Conservation (phyloP, 2,888 invertebrate genomes). For the Kuschelorhynchus macadamiae region DNA sequence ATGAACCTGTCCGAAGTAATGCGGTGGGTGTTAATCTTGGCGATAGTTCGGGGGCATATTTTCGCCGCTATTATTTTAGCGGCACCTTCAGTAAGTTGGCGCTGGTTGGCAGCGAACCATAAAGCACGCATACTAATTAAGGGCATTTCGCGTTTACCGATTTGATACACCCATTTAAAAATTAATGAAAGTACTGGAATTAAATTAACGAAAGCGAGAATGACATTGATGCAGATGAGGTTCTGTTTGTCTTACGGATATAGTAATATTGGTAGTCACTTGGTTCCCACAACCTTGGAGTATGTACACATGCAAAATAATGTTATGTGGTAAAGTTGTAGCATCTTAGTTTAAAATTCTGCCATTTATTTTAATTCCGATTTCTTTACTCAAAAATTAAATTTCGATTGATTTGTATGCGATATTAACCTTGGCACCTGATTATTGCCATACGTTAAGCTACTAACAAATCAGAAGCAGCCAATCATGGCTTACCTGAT, state of each 20-base stretch:
- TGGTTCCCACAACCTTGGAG: not conserved
- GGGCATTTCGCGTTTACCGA: conserved; percentile 42
- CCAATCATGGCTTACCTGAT: too few relatives aligned
- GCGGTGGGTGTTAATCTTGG: conserved; percentile 46
- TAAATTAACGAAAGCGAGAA: conserved; percentile 33
- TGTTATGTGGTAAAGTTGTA: too few relatives aligned
- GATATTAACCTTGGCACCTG: too few relatives aligned
- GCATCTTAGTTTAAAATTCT: too few relatives aligned
- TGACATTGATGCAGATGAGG: conserved; percentile 26
- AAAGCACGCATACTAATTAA: conserved; percentile 41
- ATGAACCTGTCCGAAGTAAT: conserved; percentile 36
- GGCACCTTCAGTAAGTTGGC: conserved; percentile 46
- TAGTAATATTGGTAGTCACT: not conserved
- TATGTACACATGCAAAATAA: too few relatives aligned
- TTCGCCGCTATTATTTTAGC: conserved; percentile 46
- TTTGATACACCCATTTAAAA: conserved; percentile 49
- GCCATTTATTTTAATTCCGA: too few relatives aligned
- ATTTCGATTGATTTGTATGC: too few relatives aligned
- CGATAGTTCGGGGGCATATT: conserved; percentile 45
- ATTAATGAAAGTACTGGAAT: conserved; percentile 47
- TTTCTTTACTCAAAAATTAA: too few relatives aligned
- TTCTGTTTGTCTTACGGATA: not conserved
- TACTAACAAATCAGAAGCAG: too few relatives aligned
- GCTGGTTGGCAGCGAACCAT: conserved; percentile 18
- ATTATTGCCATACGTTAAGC: too few relatives aligned